A percentile compares a stretch with the other conserved stretches of the same genome.
Conservation (phyloP, 2,888 invertebrate species). For the Trachelus stipa region DNA sequence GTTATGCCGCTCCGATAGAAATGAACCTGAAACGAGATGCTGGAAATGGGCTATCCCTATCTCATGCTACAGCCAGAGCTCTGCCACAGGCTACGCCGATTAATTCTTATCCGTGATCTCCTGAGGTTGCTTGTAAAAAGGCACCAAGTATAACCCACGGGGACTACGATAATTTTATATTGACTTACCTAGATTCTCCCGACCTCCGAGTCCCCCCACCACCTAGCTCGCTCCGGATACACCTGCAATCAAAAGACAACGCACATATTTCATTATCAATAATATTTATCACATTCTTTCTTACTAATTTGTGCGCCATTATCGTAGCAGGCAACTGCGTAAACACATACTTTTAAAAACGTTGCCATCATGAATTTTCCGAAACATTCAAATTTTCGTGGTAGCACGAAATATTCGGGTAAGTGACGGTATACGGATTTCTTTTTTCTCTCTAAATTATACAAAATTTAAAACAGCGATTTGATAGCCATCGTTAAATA, state of each 20-base stretch:
- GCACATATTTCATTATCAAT: background rate
- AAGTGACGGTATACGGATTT: background rate
- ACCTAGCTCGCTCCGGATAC: constrained; percentile 31
- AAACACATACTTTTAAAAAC: background rate
- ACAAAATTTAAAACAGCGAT: background rate
- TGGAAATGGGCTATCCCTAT: background rate
- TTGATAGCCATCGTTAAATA: too few species aligned
- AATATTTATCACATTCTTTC: background rate
- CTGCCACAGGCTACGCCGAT: background rate
- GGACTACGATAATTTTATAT: background rate
- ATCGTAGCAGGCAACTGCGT: background rate
- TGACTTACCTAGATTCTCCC: constrained; percentile 51
- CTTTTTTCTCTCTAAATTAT: background rate
- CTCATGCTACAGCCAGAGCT: background rate
- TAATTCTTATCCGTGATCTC: background rate
- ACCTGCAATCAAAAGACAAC: constrained; percentile 36
- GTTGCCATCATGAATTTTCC: background rate
- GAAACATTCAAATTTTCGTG: background rate
- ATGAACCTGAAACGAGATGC: background rate
- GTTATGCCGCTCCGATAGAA: constrained; percentile 20
- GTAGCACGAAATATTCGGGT: background rate
- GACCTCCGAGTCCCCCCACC: constrained; percentile 46
- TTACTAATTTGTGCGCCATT: background rate
- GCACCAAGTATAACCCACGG: constrained; percentile 1
- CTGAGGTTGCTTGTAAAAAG: constrained; percentile 4